phyloP scores from a whole-genome alignment of 1,140 invertebrate genomes.

The Rhopalosiphum maidis region DNA sequence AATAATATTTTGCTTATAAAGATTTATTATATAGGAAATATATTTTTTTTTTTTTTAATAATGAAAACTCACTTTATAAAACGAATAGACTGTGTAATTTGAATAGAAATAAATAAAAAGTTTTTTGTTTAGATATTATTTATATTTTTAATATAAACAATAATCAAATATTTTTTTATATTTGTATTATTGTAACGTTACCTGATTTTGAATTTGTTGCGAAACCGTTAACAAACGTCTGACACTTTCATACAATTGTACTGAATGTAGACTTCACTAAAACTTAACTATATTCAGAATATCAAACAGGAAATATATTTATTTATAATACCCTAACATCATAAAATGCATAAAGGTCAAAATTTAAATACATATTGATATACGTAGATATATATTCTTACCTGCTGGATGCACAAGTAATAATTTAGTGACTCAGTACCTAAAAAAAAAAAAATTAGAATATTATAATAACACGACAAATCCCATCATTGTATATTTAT shows the following conservation, averaged over 20 bases:
- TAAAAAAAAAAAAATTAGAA: background rate
- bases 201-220: background rate
- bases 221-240: background rate
- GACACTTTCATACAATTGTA: background rate
- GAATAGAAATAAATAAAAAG: background rate
- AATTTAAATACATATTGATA: background rate
- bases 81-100: background rate
- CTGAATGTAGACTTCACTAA: background rate
- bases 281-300: background rate
- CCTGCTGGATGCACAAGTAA: background rate
- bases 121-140: background rate
- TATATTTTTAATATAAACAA: background rate
- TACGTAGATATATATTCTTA: background rate
- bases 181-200: background rate
- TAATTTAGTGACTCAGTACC: background rate
- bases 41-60: background rate
- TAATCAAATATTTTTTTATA: background rate
- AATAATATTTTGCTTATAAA: background rate
- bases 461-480: background rate
- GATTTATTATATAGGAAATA: background rate
- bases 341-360: constrained; percentile 1
- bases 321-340: background rate
- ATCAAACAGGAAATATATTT: background rate
- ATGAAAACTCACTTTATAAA: background rate
- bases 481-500: background rate